phyloP scores from a whole-genome alignment of 2,113 vertebrate genomes.

The Lonchura striata region DNA sequence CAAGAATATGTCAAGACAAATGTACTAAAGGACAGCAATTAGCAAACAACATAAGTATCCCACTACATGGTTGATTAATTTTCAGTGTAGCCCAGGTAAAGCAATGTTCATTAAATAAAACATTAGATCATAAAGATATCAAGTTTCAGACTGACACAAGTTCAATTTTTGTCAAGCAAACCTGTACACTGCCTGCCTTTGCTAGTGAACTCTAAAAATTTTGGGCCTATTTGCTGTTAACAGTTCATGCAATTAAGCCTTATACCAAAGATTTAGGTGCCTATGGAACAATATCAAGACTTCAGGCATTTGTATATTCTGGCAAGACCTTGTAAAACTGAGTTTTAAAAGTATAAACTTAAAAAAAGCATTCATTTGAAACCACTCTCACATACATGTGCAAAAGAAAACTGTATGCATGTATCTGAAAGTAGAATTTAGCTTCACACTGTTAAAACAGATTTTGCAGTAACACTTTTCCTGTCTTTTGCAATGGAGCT shows the following conservation, averaged over 20 bases:
- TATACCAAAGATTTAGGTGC: not conserved
- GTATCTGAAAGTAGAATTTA: not conserved
- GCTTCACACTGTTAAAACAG: not conserved
- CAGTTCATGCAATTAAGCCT: not conserved
- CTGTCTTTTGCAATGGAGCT: not conserved
- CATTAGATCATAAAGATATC: not conserved
- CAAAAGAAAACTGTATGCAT: not conserved
- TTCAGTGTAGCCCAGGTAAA: not conserved
- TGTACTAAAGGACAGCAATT: not conserved
- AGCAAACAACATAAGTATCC: not conserved
- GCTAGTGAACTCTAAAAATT: not conserved
- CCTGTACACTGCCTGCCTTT: not conserved
- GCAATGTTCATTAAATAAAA: not conserved
- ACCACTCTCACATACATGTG: not conserved
- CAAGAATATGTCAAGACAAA: constrained; percentile 12
- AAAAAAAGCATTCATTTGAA: not conserved
- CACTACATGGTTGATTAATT: not conserved
- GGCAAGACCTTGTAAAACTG: not conserved
- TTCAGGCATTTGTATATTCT: not conserved
- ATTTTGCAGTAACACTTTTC: not conserved
- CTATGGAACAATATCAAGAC: not conserved
- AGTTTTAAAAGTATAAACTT: not conserved
- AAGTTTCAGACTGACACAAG: not conserved
- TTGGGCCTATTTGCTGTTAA: not conserved
- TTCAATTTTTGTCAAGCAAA: constrained; percentile 3